These are phyloP conservation scores for Coryphaenoides rupestris DNA, from an alignment of 2,113 vertebrate species.

Conservation along the genomic window DNA sequence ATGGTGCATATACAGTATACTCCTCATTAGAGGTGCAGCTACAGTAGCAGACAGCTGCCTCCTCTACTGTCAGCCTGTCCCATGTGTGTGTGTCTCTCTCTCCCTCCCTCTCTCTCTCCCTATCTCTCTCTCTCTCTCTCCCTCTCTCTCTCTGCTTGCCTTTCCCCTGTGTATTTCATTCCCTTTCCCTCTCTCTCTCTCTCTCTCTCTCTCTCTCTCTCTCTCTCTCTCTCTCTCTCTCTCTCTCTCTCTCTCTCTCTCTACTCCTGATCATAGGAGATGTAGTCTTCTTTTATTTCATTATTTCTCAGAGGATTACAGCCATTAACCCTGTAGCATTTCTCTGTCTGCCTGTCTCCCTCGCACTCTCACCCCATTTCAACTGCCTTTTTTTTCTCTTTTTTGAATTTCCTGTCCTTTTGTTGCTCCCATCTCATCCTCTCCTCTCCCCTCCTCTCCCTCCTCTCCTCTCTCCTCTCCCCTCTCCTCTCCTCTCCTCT, in stretches of 20 bases:
- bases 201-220: not conserved
- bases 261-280: slow-evolving; percentile 48
- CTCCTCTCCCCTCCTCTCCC: not conserved
- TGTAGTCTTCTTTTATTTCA: slow-evolving; percentile 30
- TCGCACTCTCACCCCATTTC: slow-evolving; percentile 31
- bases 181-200: no score
- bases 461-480: not conserved
- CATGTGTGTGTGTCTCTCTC: not conserved
- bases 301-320: slow-evolving; percentile 64
- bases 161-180: slow-evolving; percentile 7
- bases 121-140: not conserved
- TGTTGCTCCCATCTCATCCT: slow-evolving; percentile 1
- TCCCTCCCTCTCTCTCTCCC: not conserved
- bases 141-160: not conserved
- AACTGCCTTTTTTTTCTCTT: slow-evolving; percentile 26
- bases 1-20: slow-evolving; percentile 4
- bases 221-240: not conserved
- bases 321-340: slow-evolving; percentile 44
- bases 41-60: slow-evolving; percentile 29
- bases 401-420: not conserved
- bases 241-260: slow-evolving; percentile 5
- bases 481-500: not conserved
- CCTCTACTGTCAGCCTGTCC: not conserved
- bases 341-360: slow-evolving; percentile 29
- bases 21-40: slow-evolving; percentile 25